Base-by-base conservation (phyloP, 1,140 invertebrate species). In the Hirudo medicinalis region DNA sequence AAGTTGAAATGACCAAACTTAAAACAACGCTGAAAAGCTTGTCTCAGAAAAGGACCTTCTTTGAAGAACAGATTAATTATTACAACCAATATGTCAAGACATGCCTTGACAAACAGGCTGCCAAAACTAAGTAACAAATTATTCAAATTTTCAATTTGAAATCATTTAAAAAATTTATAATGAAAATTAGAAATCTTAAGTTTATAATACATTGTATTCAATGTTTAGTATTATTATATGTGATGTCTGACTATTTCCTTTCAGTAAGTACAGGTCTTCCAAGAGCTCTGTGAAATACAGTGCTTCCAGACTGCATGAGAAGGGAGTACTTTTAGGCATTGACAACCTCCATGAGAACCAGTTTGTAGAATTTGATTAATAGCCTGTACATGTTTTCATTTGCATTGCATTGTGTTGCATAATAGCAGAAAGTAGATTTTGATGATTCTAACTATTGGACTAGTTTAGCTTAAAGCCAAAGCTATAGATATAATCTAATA, bases 71-170 rank as follows among this genome's bases (percentile, higher is more conserved):
- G 81, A 87, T 88, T 22, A 85, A 87, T 75, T 91, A 87, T 75
- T 91, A 90, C 77, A 88, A 89, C 76, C 84, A 88, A 75, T 91
- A 91, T 76, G 88, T 90, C 57, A 86, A 88, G 76, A 87, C 85
- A 5, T 91, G 90, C 78, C 80, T 90, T 0, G 87, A 88, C 66
- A 90, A 90, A 80, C 82, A 90, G 49, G 86, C 88, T 73, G 83
- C 86, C 32, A 88, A 87, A 20, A 87, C 86, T 82, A 86, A 85
- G 87, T 88, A 80, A 76, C 80, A 75, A 76, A 67, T 66, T 74
- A 71, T 53, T 36, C 69, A 70, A 70, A 22, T 22, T 60, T 32
- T 29, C 17, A 55, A 55, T 60, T 54, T 54, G 13, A 15, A 49
- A 40, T 43, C 20, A 27, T 40, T 43, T 5, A 13, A 15, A 49